Base-by-base conservation (phyloP, 1,140 invertebrate species). In the Ectropis grisescens region DNA sequence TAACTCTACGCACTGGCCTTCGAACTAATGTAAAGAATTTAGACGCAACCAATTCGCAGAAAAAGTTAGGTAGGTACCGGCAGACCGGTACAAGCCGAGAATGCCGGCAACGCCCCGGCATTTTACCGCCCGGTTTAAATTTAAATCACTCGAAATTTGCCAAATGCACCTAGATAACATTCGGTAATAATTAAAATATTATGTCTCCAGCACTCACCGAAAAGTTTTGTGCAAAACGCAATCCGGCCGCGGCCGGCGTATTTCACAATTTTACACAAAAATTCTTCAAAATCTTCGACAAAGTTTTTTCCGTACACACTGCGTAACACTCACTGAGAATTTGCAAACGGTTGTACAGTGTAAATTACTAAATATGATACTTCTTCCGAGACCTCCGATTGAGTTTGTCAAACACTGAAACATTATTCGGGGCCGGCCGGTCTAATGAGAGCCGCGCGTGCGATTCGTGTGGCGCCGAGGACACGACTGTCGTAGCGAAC, bases 271-370 rank as follows among this genome's bases (percentile, higher is more conserved):
- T 76, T 70, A 74, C 72, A 76, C 69, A 74, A 76, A n/a, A 64
- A 81, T 76, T 76, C 69, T 81, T 81, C 76, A 81, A 65, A 78
- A 81, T 81, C 72, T 78, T 69, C 76, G 72, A 81, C 64, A 66
- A 78, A 81, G 71, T 81, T 81, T 81, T 81, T 81, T 81, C 50
- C 76, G 66, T 69, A 81, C 76, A 67, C 76, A 81, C 72, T 81
- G 76, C 61, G 76, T 75, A 62, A 81, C 76, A 81, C 72, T 74
- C 72, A 78, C 76, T 78, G 72, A 78, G 65, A 78, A 76, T 76
- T 74, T 78, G 76, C 67, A 60, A 53, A 65, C 65, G 64, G 69
- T 68, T 74, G 65, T 67, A 72, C 69, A 70, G 65, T 70, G 74
- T 72, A 78, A 74, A 76, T 74, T 61, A 55, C 47, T 76, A 69